Base-by-base conservation (phyloP, 2,888 invertebrate species). In the Esperia sulphurella region DNA sequence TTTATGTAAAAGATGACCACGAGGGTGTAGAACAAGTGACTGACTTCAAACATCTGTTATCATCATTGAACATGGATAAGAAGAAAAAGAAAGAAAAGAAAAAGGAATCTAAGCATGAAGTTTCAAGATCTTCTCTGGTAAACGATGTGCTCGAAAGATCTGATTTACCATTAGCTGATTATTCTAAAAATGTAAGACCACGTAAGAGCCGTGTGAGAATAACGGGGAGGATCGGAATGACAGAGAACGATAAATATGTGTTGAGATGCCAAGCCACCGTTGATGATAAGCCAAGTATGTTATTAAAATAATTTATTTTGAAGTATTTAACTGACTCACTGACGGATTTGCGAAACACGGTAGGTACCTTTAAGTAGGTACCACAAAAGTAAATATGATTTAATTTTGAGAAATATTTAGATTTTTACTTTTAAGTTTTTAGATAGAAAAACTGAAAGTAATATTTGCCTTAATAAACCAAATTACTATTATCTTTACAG, bases 191-290 rank as follows among this genome's bases (percentile, higher is more conserved):
- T 40, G 30, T 55, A 3, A 47, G 49, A 0, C 13, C 43, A 3
- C 57, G 53, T 1, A 73, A 59, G 53, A 81, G 75, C 53, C 70
- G 70, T 21, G 68, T 86, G 0, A 70, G 65, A 44, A 79, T 88
- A 46, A 66, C 71, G 29, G 86, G 88, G 8, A 72, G 68, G 41
- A 55, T 88, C 10, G 88, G 85, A 0, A 54, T 80, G 2, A 75
- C 68, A 30, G 63, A 75, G 33, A 68, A 83, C 41, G 79, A 85
- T 43, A 69, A 70, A 55, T 86, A 80, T 49, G 65, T 84, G 1
- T 52, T 87, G 29, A 75, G 73, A 52, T 88, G 79, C 59, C 72
- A 75, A 41, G 83, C 86, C 35, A 79, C 79, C 6, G 60, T 86
- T 6, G 63, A 85, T 45, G 72, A 79, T 37, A 63, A 71, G 49